phyloP scores from a whole-genome alignment of 2,888 invertebrate species.

The Alloplasta piceator region DNA sequence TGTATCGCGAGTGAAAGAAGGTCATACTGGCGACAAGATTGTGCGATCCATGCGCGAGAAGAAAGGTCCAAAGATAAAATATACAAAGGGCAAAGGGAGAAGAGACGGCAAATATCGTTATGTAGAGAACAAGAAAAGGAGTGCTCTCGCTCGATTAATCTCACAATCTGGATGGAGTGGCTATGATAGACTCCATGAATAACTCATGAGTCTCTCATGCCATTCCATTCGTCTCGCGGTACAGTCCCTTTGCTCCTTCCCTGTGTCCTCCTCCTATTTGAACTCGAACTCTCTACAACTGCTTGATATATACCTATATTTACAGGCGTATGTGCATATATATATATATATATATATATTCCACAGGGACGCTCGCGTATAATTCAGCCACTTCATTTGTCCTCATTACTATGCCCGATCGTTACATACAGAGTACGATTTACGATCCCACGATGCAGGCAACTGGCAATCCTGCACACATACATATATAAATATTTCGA shows the following conservation, averaged over 20 bases:
- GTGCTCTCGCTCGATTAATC: slow-evolving; percentile 81
- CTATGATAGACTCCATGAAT: slow-evolving; percentile 82
- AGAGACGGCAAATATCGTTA: slow-evolving; percentile 53
- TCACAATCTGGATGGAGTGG: slow-evolving; percentile 82
- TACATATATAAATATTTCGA: not conserved
- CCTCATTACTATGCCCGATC: slow-evolving; percentile 82
- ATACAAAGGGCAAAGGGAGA: slow-evolving; percentile 22
- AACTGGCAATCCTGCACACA: slow-evolving; percentile 16
- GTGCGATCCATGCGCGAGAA: slow-evolving; percentile 7
- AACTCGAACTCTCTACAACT: too few relatives aligned
- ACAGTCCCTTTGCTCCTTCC: slow-evolving; percentile 26
- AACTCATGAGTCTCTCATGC: slow-evolving; percentile 77
- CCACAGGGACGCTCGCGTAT: slow-evolving; percentile 80
- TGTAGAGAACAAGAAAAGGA: slow-evolving; percentile 73
- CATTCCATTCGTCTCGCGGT: slow-evolving; percentile 55
- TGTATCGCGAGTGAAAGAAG: too few relatives aligned
- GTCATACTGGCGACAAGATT: not conserved
- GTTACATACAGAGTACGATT: slow-evolving; percentile 78
- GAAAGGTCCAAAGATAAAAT: slow-evolving; percentile 36
- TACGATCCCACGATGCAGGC: slow-evolving; percentile 67
- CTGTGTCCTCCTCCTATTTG: slow-evolving; percentile 10
- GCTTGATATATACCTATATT: too few relatives aligned
- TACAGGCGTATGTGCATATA: too few relatives aligned
- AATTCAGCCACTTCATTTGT: slow-evolving; percentile 83
- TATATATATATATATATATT: slow-evolving; percentile 40